Percentiles rank a stretch among this genome's conserved stretches.
phyloP scores from a whole-genome alignment of 2,797 vertebrate species.

The Melanotaenia pygmaea region DNA sequence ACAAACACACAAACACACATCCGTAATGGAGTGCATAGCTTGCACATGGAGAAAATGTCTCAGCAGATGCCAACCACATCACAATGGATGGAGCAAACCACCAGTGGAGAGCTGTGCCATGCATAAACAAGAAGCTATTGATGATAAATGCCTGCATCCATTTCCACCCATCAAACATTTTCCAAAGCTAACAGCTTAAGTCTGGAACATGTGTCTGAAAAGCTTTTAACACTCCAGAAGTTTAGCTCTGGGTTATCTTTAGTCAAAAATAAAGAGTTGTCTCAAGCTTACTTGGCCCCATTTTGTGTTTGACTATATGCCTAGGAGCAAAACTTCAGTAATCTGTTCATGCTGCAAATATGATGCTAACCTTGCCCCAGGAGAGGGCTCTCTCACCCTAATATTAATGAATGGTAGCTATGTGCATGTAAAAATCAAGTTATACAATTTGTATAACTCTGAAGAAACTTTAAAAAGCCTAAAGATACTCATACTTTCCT shows the following conservation, averaged over 20 bases:
- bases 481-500: neutral
- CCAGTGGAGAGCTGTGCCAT: conserved; percentile 67
- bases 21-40: conserved; percentile 73
- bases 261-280: conserved; percentile 41
- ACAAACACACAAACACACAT: conserved; percentile 79
- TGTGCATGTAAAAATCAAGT: conserved; percentile 13
- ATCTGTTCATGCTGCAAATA: conserved; percentile 55
- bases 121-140: conserved; percentile 76
- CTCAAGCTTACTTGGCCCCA: conserved; percentile 47
- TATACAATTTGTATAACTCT: conserved; percentile 24
- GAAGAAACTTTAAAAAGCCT: conserved; percentile 28
- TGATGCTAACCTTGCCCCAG: conserved; percentile 52
- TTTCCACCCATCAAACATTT: conserved; percentile 74
- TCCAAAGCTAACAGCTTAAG: conserved; percentile 62
- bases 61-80: conserved; percentile 76
- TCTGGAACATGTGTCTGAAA: conserved; percentile 55
- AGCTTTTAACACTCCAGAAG: conserved; percentile 53
- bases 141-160: conserved; percentile 71
- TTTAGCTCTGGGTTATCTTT: conserved; percentile 56
- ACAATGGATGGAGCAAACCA: conserved; percentile 69
- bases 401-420: conserved; percentile 37
- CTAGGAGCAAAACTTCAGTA: conserved; percentile 34
- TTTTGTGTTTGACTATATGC: conserved; percentile 41
- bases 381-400: conserved; percentile 19
- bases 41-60: conserved; percentile 79